Percentiles rank a stretch among this genome's conserved stretches.
Evolutionary conservation across 1,140 invertebrate genomes (phyloP).

Genomic region (Zaprionus capensis): DNA sequence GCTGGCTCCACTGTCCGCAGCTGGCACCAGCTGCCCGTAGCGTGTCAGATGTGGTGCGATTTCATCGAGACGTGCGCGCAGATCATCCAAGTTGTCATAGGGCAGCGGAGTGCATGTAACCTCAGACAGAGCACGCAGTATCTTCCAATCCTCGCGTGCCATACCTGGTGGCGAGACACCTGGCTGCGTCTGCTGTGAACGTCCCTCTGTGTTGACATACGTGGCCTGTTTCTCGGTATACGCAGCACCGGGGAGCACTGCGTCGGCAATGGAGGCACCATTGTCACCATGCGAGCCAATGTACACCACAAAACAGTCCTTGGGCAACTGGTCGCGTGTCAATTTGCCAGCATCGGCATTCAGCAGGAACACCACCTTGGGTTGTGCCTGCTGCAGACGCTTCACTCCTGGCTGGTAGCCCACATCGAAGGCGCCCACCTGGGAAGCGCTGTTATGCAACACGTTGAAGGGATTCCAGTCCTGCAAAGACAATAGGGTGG

Average conservation of each 20-base stretch:
- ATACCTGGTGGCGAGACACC: slow-evolving; percentile 97
- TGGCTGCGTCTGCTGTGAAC: slow-evolving; percentile 95
- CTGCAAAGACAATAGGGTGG: slow-evolving; percentile 41
- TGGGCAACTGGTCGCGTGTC: slow-evolving; percentile 90
- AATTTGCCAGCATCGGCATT: slow-evolving; percentile 96
- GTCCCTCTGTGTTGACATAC: slow-evolving; percentile 98
- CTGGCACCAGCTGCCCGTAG: slow-evolving; percentile 93
- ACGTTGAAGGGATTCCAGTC: slow-evolving; percentile 94
- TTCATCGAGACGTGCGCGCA: slow-evolving; percentile 92
- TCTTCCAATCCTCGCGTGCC: slow-evolving; percentile 99
- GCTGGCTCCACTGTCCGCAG: slow-evolving; percentile 93
- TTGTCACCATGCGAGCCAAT: slow-evolving; percentile 98
- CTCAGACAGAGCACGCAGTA: slow-evolving; percentile 91
- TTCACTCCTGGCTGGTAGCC: slow-evolving; percentile 94
- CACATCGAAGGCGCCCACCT: slow-evolving; percentile 98
- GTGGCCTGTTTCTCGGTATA: slow-evolving; percentile 99
- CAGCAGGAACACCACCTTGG: slow-evolving; percentile 94
- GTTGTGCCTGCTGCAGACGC: slow-evolving; percentile 88
- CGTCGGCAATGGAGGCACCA: slow-evolving; percentile 96
- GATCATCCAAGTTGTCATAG: slow-evolving; percentile 94
- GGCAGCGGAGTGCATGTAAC: slow-evolving; percentile 91
- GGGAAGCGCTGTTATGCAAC: slow-evolving; percentile 94
- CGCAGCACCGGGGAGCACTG: slow-evolving; percentile 97
- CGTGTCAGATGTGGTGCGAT: slow-evolving; percentile 95
- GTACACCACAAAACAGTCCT: slow-evolving; percentile 96